Percentiles rank a stretch among this genome's conserved stretches.
phyloP scores from a whole-genome alignment of 1,140 invertebrate genomes.

The Orius insidiosus region DNA sequence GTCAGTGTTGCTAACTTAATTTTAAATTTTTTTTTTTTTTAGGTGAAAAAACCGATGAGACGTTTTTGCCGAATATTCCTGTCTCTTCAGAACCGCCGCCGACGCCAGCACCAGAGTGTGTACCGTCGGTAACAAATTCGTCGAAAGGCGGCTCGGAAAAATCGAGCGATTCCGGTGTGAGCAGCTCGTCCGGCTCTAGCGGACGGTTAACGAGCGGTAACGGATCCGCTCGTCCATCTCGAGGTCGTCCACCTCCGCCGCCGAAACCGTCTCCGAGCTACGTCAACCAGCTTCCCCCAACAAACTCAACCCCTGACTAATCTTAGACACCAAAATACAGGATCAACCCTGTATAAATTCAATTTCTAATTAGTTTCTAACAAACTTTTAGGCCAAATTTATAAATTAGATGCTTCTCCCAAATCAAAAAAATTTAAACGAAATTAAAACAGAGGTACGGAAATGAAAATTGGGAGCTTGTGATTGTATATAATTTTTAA shows the following conservation, averaged over 20 bases:
- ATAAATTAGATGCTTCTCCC: no score
- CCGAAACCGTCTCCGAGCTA: constrained; percentile 4
- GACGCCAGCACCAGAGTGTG: constrained; percentile 27
- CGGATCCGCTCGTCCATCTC: not conserved
- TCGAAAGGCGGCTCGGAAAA: constrained; percentile 55
- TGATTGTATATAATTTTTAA: no score
- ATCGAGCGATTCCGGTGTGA: constrained; percentile 68
- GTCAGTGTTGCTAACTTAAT: not conserved
- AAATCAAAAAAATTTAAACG: no score
- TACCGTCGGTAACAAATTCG: constrained; percentile 27
- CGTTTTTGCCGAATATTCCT: constrained; percentile 26
- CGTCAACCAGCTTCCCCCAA: constrained; percentile 4
- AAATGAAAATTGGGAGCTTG: no score
- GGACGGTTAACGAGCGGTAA: no score
- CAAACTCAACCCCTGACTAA: no score
- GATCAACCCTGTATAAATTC: no score
- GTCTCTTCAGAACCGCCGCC: constrained; percentile 26
- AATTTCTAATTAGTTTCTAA: no score
- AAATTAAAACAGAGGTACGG: no score
- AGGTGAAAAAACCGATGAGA: no score
- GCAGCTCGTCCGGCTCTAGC: constrained; percentile 49
- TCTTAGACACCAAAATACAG: no score
- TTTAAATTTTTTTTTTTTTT: constrained; percentile 17
- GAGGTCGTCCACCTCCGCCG: constrained; percentile 2
- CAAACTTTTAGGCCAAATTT: no score